Evolutionary conservation across 2,888 invertebrate species (phyloP), one percentile per base, ranked within the genome.

Genomic region (Dicycla oo): DNA sequence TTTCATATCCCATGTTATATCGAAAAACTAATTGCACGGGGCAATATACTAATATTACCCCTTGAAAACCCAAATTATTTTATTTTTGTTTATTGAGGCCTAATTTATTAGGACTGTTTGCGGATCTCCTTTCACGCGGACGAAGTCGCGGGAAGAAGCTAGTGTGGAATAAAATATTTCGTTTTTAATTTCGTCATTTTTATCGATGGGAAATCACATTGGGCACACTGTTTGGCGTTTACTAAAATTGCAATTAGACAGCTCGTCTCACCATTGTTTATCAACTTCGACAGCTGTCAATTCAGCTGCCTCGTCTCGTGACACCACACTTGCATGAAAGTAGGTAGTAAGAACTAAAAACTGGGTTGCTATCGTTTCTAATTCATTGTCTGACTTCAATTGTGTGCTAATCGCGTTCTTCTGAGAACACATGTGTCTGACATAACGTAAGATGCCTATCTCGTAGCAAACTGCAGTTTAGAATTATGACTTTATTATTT

Each of bases 341-440:
- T 86, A 84, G 82, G 84, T 77, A 73, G 80, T 54, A 58, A 60
- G 45, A 75, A 73, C 62, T 61, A 84, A 83, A 82, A 85, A 84
- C 76, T 82, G 75, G 84, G 86, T 73, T 85, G 80, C 74, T 61
- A 76, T 80, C 84, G 84, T 85, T 85, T 85, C 85, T 86, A 85
- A 86, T 78, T 82, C 86, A 85, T 85, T 85, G 84, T 82, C 68
- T 86, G 30, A 6, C 53, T 58, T 49, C 84, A 82, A 79, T 85
- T 85, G 84, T 85, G 80, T 78, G 77, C 20, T 85, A 80, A 79
- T 83, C 40, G 34, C 49, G 40, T 38, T 69, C 38, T 77, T 80
- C 84, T 82, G 78, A 80, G 85, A 85, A 86, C 57, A 56, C 67
- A 56, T 69, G 60, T 63, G 56, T 71, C 78, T 82, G 82, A 82